Evolutionary conservation across 2,113 vertebrate species (phyloP).

Genomic region (Parus major): DNA sequence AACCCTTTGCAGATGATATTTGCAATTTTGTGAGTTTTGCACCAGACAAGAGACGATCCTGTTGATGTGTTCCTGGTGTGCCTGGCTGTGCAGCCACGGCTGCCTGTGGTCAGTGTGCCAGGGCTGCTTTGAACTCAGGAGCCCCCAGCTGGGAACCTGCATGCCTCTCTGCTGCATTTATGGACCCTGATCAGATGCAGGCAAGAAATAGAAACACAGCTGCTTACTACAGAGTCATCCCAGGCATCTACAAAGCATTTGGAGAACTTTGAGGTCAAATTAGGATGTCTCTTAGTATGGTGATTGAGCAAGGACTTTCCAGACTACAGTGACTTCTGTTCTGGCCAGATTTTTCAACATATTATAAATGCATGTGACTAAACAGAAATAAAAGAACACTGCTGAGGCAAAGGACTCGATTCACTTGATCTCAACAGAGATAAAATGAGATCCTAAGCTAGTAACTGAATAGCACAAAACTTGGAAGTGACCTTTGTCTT

Average conservation of each 20-base stretch:
- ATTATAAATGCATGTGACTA: background rate
- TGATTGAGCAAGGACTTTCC: background rate
- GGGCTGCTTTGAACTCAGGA: background rate
- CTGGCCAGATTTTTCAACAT: background rate
- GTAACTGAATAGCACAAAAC: background rate
- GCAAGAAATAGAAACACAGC: constrained; percentile 26
- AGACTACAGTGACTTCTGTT: background rate
- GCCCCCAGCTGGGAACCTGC: background rate
- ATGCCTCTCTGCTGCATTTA: background rate
- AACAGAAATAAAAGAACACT: background rate
- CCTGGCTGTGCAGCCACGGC: background rate
- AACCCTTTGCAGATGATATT: background rate
- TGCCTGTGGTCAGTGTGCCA: background rate
- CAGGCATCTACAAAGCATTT: background rate
- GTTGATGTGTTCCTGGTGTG: background rate
- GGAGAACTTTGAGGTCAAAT: background rate
- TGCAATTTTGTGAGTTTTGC: background rate
- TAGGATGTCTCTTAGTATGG: background rate
- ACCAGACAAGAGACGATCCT: background rate
- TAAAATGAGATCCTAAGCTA: background rate
- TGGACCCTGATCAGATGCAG: background rate
- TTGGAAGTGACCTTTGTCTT: background rate
- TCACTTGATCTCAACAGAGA: background rate
- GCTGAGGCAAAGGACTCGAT: background rate
- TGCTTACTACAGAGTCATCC: background rate